phyloP scores from a whole-genome alignment of 2,797 vertebrate species.

The Eulemur coronatus region DNA sequence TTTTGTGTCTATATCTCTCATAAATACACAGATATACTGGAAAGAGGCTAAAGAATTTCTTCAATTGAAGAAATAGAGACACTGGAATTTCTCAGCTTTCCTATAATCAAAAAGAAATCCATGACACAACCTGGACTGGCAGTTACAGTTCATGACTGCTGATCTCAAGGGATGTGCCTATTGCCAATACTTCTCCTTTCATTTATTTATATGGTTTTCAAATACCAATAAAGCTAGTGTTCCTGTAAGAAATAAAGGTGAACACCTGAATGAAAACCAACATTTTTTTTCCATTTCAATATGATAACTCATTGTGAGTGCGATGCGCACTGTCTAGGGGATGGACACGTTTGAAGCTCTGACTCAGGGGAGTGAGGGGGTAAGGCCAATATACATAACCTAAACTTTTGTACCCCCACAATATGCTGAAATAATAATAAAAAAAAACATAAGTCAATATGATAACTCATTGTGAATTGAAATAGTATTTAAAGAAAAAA shows the following conservation, averaged over 20 bases:
- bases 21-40: neutral
- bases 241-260: neutral
- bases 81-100: neutral
- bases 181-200: neutral
- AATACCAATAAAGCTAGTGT: neutral
- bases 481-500: neutral
- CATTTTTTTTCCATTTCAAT: neutral
- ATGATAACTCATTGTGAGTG: neutral
- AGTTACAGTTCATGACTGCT: neutral
- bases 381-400: too few species aligned
- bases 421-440: too few species aligned
- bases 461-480: neutral
- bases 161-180: neutral
- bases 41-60: neutral
- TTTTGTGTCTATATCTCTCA: neutral
- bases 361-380: too few species aligned
- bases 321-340: too few species aligned
- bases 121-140: neutral
- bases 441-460: neutral
- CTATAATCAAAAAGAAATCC: neutral
- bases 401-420: too few species aligned
- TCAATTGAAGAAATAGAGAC: neutral
- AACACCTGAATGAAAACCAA: neutral
- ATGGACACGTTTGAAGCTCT: too few species aligned
- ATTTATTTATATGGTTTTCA: neutral